Conservation (phyloP, 1,140 invertebrate genomes). For the Stegodyphus mimosarum region DNA sequence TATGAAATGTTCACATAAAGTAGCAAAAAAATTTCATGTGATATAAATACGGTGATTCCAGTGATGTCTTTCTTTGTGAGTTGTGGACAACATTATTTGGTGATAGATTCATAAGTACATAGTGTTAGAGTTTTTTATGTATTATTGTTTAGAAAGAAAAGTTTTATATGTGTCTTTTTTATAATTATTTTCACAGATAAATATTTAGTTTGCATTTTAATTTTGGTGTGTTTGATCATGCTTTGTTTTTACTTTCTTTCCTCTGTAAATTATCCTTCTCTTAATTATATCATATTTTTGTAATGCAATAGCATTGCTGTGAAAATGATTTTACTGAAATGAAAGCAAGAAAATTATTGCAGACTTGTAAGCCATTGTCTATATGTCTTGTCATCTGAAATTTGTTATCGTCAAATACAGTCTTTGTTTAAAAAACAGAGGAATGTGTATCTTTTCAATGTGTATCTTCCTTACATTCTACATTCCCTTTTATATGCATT, state of each 20-base stretch:
- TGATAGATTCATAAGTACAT: constrained; percentile 56
- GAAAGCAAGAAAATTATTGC: constrained; percentile 21
- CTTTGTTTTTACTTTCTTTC: constrained; percentile 30
- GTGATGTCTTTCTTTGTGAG: constrained; percentile 57
- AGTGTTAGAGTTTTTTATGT: constrained; percentile 46
- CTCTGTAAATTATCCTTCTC: constrained; percentile 27
- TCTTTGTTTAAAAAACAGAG: constrained; percentile 52
- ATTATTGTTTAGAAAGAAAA: constrained; percentile 41
- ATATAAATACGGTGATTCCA: constrained; percentile 61
- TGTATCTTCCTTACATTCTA: neutral
- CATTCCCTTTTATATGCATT: neutral
- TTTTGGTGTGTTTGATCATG: constrained; percentile 34
- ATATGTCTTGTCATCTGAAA: constrained; percentile 57
- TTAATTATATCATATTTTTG: constrained; percentile 40
- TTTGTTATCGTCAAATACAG: constrained; percentile 59
- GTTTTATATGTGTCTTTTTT: constrained; percentile 34
- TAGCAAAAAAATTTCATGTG: constrained; percentile 58
- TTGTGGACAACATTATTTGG: constrained; percentile 58
- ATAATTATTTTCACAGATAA: constrained; percentile 36
- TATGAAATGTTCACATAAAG: constrained; percentile 58
- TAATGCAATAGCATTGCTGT: constrained; percentile 48
- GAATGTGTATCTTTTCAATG: neutral
- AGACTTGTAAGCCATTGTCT: constrained; percentile 44
- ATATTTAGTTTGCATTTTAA: constrained; percentile 49
- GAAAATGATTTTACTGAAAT: constrained; percentile 32